phyloP scores from a whole-genome alignment of 2,113 vertebrate species.

The Gadus macrocephalus region DNA sequence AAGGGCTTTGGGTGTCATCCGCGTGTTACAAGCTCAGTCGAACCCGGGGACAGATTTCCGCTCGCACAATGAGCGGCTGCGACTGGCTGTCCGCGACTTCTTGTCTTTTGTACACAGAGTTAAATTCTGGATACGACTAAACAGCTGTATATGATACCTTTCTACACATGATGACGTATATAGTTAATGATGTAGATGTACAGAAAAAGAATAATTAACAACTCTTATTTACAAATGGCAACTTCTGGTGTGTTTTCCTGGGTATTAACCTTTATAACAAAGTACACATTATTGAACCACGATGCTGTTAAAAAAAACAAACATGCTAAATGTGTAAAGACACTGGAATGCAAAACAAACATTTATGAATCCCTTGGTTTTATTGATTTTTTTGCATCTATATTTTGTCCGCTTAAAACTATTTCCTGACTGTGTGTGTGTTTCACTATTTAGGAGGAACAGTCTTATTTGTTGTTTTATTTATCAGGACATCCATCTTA shows the following conservation, averaged over 20 bases:
- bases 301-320: slow-evolving; percentile 5
- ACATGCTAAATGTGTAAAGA: no score
- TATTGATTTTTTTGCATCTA: slow-evolving; percentile 12
- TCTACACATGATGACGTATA: slow-evolving; percentile 50
- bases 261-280: slow-evolving; percentile 18
- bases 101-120: slow-evolving; percentile 44
- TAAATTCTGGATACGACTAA: slow-evolving; percentile 45
- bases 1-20: slow-evolving; percentile 64
- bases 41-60: slow-evolving; percentile 49
- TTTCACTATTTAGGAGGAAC: no score
- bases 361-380: slow-evolving; percentile 32
- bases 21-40: slow-evolving; percentile 50
- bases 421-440: no score
- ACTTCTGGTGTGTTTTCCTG: slow-evolving; percentile 57
- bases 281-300: slow-evolving; percentile 5
- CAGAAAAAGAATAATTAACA: slow-evolving; percentile 35
- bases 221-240: slow-evolving; percentile 50
- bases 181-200: slow-evolving; percentile 54
- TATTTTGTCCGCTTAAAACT: no score
- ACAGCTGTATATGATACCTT: slow-evolving; percentile 53
- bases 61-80: slow-evolving; percentile 39
- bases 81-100: slow-evolving; percentile 52
- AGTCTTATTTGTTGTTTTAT: no score
- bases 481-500: slow-evolving; percentile 16
- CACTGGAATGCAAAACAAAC: no score